phyloP scores from a whole-genome alignment of 1,140 invertebrate genomes.

The Drusus annulatus region DNA sequence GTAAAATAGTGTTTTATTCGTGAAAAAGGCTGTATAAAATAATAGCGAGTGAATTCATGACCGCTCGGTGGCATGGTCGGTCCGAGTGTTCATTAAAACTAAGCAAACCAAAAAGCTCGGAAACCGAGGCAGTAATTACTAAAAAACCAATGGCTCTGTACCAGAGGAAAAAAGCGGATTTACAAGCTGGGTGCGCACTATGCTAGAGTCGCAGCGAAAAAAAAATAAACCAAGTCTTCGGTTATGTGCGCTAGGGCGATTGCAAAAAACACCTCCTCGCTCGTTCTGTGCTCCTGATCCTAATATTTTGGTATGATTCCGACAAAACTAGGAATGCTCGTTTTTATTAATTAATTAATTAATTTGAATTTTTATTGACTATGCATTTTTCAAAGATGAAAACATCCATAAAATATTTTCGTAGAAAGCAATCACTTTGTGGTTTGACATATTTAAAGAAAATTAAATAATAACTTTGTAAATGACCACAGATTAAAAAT shows the following conservation, averaged over 20 bases:
- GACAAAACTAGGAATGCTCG: no score
- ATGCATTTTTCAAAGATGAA: no score
- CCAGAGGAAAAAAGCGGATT: slow-evolving; percentile 55
- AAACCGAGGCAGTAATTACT: slow-evolving; percentile 53
- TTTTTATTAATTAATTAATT: no score
- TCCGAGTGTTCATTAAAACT: slow-evolving; percentile 48
- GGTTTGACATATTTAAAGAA: no score
- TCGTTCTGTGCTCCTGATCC: slow-evolving; percentile 16
- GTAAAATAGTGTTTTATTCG: slow-evolving; percentile 9
- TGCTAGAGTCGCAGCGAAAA: slow-evolving; percentile 11
- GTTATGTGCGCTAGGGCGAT: slow-evolving; percentile 13
- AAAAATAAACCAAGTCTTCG: slow-evolving; percentile 43
- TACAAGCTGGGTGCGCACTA: slow-evolving; percentile 46
- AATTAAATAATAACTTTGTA: no score
- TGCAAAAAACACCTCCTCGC: slow-evolving; percentile 36
- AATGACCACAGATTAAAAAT: no score
- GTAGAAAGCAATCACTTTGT: no score
- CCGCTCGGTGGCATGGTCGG: slow-evolving; percentile 20
- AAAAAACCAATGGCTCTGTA: slow-evolving; percentile 57
- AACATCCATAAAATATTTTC: no score
- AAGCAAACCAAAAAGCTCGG: slow-evolving; percentile 48
- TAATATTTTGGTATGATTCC: no score
- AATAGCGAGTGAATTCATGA: slow-evolving; percentile 16
- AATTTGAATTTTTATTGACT: no score
- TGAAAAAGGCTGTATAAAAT: slow-evolving; percentile 20